A percentile compares a stretch with the other conserved stretches of the same genome.
phyloP scores from a whole-genome alignment of 2,888 invertebrate species.

The Rotaria macrura region DNA sequence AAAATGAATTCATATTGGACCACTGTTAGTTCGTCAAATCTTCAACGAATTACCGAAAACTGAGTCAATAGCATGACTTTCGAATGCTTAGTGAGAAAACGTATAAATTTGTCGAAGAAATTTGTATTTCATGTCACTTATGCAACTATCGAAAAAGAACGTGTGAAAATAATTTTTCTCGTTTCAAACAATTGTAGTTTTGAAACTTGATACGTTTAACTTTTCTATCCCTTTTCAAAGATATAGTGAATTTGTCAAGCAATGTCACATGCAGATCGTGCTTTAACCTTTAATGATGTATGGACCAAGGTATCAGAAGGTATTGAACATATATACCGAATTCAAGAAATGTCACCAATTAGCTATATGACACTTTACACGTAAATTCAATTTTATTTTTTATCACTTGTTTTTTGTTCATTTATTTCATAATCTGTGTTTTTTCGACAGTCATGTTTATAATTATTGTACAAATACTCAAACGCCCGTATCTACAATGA shows the following conservation, averaged over 20 bases:
- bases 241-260: neutral
- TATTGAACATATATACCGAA: slow-evolving; percentile 20
- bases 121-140: neutral
- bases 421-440: too few species aligned
- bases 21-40: too few species aligned
- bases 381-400: neutral
- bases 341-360: slow-evolving; percentile 21
- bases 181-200: too few species aligned
- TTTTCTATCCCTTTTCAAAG: neutral
- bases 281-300: neutral
- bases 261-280: neutral
- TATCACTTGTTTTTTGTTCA: neutral
- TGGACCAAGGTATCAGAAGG: slow-evolving; percentile 23
- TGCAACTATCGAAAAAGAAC: neutral
- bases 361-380: slow-evolving; percentile 25
- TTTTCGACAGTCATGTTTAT: slow-evolving; percentile 24
- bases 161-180: too few species aligned
- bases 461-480: slow-evolving; percentile 29
- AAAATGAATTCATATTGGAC: neutral
- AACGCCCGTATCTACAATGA: neutral
- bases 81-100: neutral
- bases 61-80: neutral
- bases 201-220: neutral
- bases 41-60: neutral
- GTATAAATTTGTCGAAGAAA: too few species aligned